Evolutionary conservation across 1,140 invertebrate species (phyloP).

Genomic region (Dinothrombium tinctorium): DNA sequence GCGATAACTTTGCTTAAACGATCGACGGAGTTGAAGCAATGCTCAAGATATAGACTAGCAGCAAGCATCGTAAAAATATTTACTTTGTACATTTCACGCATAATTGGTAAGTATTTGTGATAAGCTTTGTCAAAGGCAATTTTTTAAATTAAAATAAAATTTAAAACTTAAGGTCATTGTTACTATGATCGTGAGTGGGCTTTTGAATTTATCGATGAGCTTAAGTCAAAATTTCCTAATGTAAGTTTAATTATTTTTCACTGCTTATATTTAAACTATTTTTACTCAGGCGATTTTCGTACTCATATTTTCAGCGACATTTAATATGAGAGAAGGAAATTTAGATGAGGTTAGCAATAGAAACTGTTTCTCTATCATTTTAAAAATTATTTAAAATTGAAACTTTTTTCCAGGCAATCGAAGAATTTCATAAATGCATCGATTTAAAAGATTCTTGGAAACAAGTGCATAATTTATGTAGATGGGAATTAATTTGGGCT

Average conservation of each 20-base stretch:
- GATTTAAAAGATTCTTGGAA: slow-evolving; percentile 61
- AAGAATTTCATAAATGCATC: slow-evolving; percentile 58
- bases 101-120: neutral
- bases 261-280: no score
- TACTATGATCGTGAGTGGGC: neutral
- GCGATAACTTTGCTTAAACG: neutral
- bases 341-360: neutral
- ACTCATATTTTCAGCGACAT: neutral
- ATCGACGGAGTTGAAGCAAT: neutral
- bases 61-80: neutral
- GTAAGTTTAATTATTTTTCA: neutral
- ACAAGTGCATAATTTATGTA: slow-evolving; percentile 82
- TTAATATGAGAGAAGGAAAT: neutral
- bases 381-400: neutral
- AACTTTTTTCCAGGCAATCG: slow-evolving; percentile 27
- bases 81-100: neutral
- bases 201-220: no score
- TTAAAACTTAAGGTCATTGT: neutral
- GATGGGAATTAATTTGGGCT: slow-evolving; percentile 84
- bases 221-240: neutral
- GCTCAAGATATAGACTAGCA: neutral
- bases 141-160: no score
- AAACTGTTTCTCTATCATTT: no score
- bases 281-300: neutral
- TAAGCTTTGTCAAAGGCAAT: no score